phyloP scores from a whole-genome alignment of 1,140 invertebrate species.

The Nasonia longicornis region DNA sequence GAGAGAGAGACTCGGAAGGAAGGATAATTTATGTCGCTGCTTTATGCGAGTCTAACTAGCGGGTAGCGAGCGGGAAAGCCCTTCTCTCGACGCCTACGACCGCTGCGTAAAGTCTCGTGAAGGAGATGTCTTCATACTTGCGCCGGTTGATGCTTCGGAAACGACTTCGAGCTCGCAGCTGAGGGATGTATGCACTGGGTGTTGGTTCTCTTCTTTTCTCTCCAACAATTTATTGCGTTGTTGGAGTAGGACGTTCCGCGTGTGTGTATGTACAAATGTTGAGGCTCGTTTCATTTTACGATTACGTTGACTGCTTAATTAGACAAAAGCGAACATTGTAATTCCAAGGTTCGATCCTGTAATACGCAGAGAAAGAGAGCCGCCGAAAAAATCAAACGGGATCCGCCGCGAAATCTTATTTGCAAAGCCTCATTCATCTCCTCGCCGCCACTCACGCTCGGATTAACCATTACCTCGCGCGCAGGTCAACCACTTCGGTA shows the following conservation, averaged over 20 bases:
- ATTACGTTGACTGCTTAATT: slow-evolving; percentile 14
- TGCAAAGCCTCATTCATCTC: slow-evolving; percentile 55
- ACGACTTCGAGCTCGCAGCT: slow-evolving; percentile 36
- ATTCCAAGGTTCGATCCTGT: no score
- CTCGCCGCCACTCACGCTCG: slow-evolving; percentile 46
- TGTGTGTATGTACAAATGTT: neutral
- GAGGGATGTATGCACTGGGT: slow-evolving; percentile 49
- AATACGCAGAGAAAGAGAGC: no score
- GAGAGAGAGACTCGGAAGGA: slow-evolving; percentile 21
- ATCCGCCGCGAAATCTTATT: slow-evolving; percentile 57
- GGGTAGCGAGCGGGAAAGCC: slow-evolving; percentile 53
- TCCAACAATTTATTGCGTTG: neutral
- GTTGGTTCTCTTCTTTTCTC: neutral
- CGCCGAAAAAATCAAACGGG: slow-evolving; percentile 12
- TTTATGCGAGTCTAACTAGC: slow-evolving; percentile 66
- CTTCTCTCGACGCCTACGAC: slow-evolving; percentile 55
- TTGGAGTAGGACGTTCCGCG: no score
- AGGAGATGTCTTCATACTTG: neutral
- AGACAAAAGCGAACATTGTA: neutral
- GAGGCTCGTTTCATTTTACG: neutral
- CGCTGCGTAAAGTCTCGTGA: slow-evolving; percentile 9
- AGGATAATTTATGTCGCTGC: slow-evolving; percentile 62
- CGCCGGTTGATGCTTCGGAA: neutral
- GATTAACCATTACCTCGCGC: slow-evolving; percentile 49
- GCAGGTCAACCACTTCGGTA: slow-evolving; percentile 58